Evolutionary conservation across 1,140 invertebrate species (phyloP).

Genomic region (Reticulitermes speratus): DNA sequence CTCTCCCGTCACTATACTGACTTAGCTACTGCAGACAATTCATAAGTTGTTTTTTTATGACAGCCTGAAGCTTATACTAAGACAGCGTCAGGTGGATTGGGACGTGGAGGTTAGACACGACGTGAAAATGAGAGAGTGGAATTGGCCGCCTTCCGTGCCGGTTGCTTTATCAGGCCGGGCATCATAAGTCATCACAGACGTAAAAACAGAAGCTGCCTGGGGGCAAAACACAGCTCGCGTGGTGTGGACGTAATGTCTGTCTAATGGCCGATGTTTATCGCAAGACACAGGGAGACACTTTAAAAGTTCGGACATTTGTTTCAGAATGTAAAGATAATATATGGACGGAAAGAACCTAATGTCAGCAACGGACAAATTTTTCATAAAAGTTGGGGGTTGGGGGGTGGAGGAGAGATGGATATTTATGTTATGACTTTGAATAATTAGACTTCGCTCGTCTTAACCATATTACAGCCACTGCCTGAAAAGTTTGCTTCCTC

Average conservation of each 20-base stretch:
- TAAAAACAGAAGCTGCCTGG: not conserved
- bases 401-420: not conserved
- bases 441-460: not conserved
- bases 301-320: not conserved
- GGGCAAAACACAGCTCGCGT: not conserved
- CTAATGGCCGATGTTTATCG: conserved; percentile 5
- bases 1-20: too few species aligned
- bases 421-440: not conserved
- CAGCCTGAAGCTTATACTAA: too few species aligned
- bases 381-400: not conserved
- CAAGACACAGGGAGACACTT: not conserved
- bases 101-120: not conserved
- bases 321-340: not conserved
- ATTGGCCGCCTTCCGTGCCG: not conserved
- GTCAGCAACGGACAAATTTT: not conserved
- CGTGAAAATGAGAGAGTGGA: not conserved
- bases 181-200: not conserved
- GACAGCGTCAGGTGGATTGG: not conserved
- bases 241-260: conserved; percentile 4
- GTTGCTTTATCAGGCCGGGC: not conserved
- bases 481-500: too few species aligned
- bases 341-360: not conserved
- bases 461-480: too few species aligned
- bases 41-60: too few species aligned
- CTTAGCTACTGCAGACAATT: too few species aligned